Conservation (phyloP, 2,113 vertebrate genomes). For the Nicator chloris region DNA sequence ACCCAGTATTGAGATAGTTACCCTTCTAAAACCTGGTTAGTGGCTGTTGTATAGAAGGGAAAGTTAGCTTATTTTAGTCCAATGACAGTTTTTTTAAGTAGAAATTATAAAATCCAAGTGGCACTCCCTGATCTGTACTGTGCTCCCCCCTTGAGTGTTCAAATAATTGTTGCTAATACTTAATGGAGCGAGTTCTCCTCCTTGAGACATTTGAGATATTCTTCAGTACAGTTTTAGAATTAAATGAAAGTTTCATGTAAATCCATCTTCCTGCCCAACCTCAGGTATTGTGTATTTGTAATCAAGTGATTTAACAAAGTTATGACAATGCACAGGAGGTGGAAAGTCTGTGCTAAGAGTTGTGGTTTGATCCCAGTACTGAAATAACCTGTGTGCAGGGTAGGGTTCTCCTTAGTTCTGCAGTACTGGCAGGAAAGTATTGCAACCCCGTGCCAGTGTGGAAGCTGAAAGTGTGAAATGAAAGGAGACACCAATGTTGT, state of each 20-base stretch:
- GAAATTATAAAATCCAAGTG: neutral
- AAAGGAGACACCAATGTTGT: neutral
- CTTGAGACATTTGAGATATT: neutral
- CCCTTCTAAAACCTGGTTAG: neutral
- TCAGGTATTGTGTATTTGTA: neutral
- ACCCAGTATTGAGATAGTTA: neutral
- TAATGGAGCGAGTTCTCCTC: neutral
- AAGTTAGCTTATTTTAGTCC: neutral
- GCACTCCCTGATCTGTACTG: neutral
- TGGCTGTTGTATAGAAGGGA: neutral
- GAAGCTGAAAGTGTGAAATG: neutral
- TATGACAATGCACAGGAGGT: neutral
- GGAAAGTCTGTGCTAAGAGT: neutral
- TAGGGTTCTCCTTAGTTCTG: neutral
- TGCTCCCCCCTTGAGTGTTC: neutral
- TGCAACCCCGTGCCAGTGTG: neutral
- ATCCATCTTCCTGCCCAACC: neutral
- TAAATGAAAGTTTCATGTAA: neutral
- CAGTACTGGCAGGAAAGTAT: neutral
- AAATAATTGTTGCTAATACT: neutral
- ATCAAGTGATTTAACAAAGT: neutral
- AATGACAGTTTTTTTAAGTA: neutral
- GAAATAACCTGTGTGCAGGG: neutral
- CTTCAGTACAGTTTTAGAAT: neutral
- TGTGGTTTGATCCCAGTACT: neutral